Conservation (phyloP, 2,113 vertebrate species). For the Pygoscelis antarcticus region DNA sequence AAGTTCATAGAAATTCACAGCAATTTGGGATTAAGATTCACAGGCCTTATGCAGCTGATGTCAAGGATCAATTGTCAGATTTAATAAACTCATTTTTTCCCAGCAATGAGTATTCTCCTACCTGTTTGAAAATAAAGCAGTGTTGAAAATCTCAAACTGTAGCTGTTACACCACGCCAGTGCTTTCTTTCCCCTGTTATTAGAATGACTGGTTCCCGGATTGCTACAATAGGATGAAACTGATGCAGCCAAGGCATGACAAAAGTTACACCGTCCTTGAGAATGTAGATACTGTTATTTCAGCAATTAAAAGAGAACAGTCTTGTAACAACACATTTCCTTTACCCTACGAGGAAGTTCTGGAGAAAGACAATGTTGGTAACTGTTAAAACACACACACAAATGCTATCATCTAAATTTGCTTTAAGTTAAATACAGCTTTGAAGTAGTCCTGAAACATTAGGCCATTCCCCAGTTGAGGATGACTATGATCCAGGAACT, state of each 20-base stretch:
- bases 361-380: not conserved
- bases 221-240: not conserved
- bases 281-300: not conserved
- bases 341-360: not conserved
- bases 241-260: not conserved
- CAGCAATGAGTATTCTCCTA: not conserved
- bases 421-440: not conserved
- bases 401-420: not conserved
- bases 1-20: not conserved
- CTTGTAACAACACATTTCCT: not conserved
- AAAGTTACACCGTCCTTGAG: not conserved
- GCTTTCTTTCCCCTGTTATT: not conserved
- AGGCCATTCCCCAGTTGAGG: not conserved
- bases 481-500: not conserved
- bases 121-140: not conserved
- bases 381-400: not conserved
- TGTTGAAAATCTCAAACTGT: not conserved
- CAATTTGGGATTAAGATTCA: not conserved
- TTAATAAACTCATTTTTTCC: not conserved
- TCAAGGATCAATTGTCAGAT: not conserved
- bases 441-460: not conserved
- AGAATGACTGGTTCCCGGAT: not conserved
- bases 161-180: not conserved
- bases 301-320: not conserved
- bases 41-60: not conserved